Conservation (phyloP, 2,113 vertebrate genomes). For the Ceuthmochares aereus region DNA sequence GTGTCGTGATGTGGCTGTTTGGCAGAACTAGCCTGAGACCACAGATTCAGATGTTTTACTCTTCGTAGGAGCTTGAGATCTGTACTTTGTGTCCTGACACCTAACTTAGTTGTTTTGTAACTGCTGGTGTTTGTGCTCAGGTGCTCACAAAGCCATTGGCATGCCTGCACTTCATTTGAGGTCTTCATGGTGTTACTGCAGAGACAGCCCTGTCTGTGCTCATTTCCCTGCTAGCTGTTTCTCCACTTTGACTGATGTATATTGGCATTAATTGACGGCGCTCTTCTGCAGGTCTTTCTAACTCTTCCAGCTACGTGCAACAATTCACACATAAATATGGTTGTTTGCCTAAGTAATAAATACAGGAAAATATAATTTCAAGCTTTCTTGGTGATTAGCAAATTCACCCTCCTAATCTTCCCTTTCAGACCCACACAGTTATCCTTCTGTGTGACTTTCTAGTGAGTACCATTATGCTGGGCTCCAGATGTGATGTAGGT, state of each 20-base stretch:
- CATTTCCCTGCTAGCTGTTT: not conserved
- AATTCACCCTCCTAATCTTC: not conserved
- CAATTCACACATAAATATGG: not conserved
- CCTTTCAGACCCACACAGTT: rapidly evolving
- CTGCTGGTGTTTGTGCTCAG: not conserved
- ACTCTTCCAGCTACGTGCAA: not conserved
- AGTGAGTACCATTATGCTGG: not conserved
- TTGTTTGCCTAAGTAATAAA: not conserved
- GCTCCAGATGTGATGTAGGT: not conserved
- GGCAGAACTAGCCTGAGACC: not conserved
- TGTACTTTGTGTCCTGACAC: not conserved
- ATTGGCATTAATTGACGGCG: not conserved
- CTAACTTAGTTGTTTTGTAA: not conserved
- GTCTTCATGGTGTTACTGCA: not conserved
- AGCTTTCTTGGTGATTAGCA: not conserved
- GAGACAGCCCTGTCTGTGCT: not conserved
- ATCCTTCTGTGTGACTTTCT: not conserved
- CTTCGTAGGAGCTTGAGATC: not conserved
- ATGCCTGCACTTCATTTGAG: not conserved
- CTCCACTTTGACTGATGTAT: not conserved
- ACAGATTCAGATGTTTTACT: not conserved
- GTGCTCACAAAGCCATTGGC: too few relatives aligned
- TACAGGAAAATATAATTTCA: not conserved
- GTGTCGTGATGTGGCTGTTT: not conserved
- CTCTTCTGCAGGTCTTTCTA: not conserved